phyloP scores from a whole-genome alignment of 2,797 vertebrate genomes.

The Gallinago nigripennis region DNA sequence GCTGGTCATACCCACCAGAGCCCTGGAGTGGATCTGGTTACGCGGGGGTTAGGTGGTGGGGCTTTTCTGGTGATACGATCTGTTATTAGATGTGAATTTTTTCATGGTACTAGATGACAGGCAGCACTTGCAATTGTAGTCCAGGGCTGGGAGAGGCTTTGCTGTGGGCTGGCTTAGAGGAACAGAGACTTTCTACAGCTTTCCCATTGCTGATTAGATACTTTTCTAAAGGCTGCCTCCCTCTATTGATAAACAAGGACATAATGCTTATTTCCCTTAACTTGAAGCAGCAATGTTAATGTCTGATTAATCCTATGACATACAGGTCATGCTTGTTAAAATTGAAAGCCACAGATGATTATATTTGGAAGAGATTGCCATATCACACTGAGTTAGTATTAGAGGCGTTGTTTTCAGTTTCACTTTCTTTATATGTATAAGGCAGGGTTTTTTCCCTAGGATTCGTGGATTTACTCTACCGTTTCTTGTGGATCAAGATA shows the following conservation, averaged over 20 bases:
- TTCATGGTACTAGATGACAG: neutral
- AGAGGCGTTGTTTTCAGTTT: slow-evolving; percentile 18
- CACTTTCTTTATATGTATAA: neutral
- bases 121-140: neutral
- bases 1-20: neutral
- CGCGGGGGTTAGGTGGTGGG: neutral
- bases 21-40: neutral
- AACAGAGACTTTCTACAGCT: neutral
- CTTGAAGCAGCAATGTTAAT: slow-evolving; percentile 47
- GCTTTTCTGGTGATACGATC: neutral
- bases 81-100: neutral
- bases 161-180: neutral
- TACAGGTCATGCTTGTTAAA: slow-evolving; percentile 46
- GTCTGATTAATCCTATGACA: slow-evolving; percentile 64
- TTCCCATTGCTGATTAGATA: neutral
- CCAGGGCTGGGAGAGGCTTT: neutral
- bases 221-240: neutral
- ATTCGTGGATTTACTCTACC: neutral
- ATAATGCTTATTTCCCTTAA: slow-evolving; percentile 33
- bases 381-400: neutral
- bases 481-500: neutral
- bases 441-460: neutral
- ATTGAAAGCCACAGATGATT: slow-evolving; percentile 47
- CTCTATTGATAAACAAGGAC: slow-evolving; percentile 12
- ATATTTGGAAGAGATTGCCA: slow-evolving; percentile 1